Conservation (phyloP, 2,888 invertebrate genomes). For the Acrobasis consociella region DNA sequence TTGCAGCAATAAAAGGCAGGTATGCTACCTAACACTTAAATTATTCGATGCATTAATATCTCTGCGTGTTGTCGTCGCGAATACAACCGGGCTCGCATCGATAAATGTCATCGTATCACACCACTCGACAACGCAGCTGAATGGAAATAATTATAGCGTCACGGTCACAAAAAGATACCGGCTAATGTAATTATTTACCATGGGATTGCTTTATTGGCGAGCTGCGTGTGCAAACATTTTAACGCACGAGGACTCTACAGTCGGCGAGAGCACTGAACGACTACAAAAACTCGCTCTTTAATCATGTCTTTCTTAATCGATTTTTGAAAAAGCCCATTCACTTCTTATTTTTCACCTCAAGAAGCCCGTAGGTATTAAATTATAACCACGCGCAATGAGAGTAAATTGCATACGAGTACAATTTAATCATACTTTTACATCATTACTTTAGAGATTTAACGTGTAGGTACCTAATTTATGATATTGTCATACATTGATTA, state of each 20-base stretch:
- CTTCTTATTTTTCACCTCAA: constrained; percentile 66
- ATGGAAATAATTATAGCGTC: constrained; percentile 61
- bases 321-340: constrained; percentile 64
- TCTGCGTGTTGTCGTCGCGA: constrained; percentile 22
- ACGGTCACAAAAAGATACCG: constrained; percentile 57
- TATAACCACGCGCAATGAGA: constrained; percentile 60
- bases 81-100: constrained; percentile 24
- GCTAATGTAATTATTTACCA: constrained; percentile 71
- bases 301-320: constrained; percentile 77
- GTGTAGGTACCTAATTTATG: constrained; percentile 44
- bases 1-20: constrained; percentile 22
- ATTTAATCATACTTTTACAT: constrained; percentile 49
- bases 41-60: constrained; percentile 26
- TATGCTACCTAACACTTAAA: constrained; percentile 24
- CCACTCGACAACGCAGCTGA: constrained; percentile 49
- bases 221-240: constrained; percentile 69
- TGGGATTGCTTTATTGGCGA: constrained; percentile 61
- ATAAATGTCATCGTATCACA: constrained; percentile 48
- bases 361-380: constrained; percentile 56
- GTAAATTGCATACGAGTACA: constrained; percentile 66
- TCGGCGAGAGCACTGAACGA: constrained; percentile 40
- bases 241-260: constrained; percentile 52
- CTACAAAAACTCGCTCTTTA: constrained; percentile 62
- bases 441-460: constrained; percentile 42
- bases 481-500: constrained; percentile 23